Evolutionary conservation across 1,140 invertebrate species (phyloP).

Genomic region (Orius insidiosus): DNA sequence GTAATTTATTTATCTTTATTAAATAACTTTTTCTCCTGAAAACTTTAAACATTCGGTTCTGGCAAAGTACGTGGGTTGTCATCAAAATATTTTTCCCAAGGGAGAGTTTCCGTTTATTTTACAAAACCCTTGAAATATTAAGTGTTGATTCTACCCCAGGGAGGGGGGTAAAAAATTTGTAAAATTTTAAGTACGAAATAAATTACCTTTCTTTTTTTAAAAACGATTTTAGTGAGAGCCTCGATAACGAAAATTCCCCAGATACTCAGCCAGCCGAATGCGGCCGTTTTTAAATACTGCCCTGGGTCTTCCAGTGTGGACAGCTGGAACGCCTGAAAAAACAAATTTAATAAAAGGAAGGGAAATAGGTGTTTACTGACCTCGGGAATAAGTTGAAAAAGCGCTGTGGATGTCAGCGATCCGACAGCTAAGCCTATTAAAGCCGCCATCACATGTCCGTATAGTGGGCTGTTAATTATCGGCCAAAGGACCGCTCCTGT

Average conservation of each 20-base stretch:
- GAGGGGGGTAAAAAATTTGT: background rate
- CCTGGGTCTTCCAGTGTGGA: background rate
- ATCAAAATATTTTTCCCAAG: no score
- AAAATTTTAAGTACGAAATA: background rate
- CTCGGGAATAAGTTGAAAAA: slow-evolving; percentile 47
- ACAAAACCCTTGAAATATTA: no score
- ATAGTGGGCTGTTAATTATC: slow-evolving; percentile 35
- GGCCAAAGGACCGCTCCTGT: slow-evolving; percentile 41
- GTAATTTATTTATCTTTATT: no score
- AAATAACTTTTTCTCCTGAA: no score
- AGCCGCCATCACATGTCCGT: slow-evolving; percentile 35
- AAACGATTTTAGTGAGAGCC: slow-evolving; percentile 17
- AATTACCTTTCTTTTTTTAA: slow-evolving; percentile 9
- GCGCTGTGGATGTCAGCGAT: slow-evolving; percentile 38
- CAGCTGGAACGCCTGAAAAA: slow-evolving; percentile 16
- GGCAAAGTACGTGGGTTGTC: no score
- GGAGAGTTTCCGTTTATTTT: no score
- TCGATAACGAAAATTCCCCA: slow-evolving; percentile 18
- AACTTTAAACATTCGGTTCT: no score
- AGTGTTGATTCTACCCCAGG: no score
- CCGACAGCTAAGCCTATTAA: slow-evolving; percentile 50
- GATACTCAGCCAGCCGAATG: slow-evolving; percentile 18
- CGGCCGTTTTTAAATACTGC: slow-evolving; percentile 14
- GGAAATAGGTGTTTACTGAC: slow-evolving; percentile 19
- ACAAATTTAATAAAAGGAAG: background rate